Evolutionary conservation across 2,797 vertebrate genomes (phyloP), one percentile per base, ranked within the genome.

Genomic region (Podarcis lilfordi): DNA sequence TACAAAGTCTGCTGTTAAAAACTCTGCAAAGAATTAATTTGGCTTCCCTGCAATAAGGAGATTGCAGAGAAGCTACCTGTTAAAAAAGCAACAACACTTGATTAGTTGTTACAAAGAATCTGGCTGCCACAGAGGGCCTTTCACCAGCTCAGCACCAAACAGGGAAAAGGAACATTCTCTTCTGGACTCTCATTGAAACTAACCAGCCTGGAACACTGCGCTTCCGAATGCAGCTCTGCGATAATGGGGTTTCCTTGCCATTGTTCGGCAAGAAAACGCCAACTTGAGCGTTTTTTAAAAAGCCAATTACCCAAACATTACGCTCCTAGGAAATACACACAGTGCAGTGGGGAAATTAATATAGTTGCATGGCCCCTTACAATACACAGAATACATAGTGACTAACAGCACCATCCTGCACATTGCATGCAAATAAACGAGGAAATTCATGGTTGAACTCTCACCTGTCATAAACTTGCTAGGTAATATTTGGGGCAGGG

Each of bases 161-260:
- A n/a, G 84, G 84, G 19, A 6, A 50, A 29, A 68, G 5, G 9
- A 86, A 80, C 32, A 23, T 72, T 80, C 45, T 32, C 45, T 74
- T 74, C 32, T 61, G 78, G 85, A 86, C 43, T 80, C 45, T 66
- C 68, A 61, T 25, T 61, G 78, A 74, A 86, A 86, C 50, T 61
- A 86, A 86, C 61, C 68, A 72, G 43, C 68, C 10, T 80, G 32
- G 77, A 86, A 80, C 45, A 59, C 25, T 27, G 15, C 11, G 66
- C 64, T 86, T 59, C 85, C 23, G 45, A 80, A 86, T 59, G 32
- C 11, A 43, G 11, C 72, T 40, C 19, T 32, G 23, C 43, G 27
- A 25, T 85, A 85, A 80, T 80, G 68, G 78, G 37, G 5, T 69
- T 76, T 64, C 32, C 40, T 89, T 68, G 55, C 78, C 15, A 64